Evolutionary conservation across 2,797 vertebrate species (phyloP), one percentile per base, ranked within the genome.

Genomic region (Pantherophis vulpinus): DNA sequence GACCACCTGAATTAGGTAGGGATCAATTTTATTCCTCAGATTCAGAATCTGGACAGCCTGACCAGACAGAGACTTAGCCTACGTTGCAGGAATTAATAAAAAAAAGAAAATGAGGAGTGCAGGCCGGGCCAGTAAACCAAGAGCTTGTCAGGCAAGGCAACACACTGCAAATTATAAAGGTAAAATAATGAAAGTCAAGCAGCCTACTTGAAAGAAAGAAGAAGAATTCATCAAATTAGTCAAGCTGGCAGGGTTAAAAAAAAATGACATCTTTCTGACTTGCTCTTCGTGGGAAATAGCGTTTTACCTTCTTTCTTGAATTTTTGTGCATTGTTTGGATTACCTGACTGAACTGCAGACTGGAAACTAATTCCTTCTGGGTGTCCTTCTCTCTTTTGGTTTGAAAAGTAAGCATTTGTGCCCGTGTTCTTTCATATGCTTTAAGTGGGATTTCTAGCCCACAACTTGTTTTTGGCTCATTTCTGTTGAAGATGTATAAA

Each of bases 181-280:
- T 74, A 37, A 37, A 37, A 37, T 37, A 74, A 74, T 37, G 32
- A 37, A 74, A 74, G 7, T 20, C 66, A 74, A 74, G 14, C 32
- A 37, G n/a, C 66, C 5, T 20, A 20, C 16, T 74, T 74, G 32
- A 74, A 74, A 74, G 32, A 37, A 37, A 37, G 70, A 37, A 47
- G 42, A 5, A 70, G 9, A 37, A 74, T 37, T 74, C 70, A 74
- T 32, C 32, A 47, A 47, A 47, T 47, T 47, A 47, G 42, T 47
- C 0, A 47, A 47, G 0, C 42, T 47, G 42, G 42, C 42, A 47
- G 42, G 0, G 5, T 5, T 47, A 5, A 0, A 5, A 5, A 5
- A 47, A 47, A 47, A 47, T 4, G 42, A 47, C 42, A 47, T 47
- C 4, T 47, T 47, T 47, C 5, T 47, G 42, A 47, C 42, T 47